A percentile compares a stretch with the other conserved stretches of the same genome.
Evolutionary conservation across 2,113 vertebrate genomes (phyloP).

Genomic region (Setophaga petechia): DNA sequence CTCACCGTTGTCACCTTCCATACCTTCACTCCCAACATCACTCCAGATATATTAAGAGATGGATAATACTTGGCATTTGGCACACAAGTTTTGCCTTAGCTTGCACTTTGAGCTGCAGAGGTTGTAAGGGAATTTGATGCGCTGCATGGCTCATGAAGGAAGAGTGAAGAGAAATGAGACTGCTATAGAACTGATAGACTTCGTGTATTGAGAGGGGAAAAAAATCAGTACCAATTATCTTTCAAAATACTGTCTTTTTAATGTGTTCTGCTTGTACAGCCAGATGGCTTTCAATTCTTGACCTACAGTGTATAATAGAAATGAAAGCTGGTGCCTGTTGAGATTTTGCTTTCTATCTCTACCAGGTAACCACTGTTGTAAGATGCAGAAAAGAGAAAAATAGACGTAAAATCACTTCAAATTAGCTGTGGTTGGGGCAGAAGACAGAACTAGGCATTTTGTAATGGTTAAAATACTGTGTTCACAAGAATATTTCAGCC

Average conservation of each 20-base stretch:
- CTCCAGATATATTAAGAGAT: not conserved
- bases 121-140: not conserved
- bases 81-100: not conserved
- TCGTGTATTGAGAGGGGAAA: fast-evolving
- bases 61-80: not conserved
- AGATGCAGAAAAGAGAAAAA: not conserved
- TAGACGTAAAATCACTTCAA: not conserved
- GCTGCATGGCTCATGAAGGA: not conserved
- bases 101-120: not conserved
- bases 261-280: not conserved
- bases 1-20: not conserved
- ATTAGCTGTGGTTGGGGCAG: not conserved
- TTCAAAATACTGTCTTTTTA: not conserved
- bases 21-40: not conserved
- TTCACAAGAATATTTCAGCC: not conserved
- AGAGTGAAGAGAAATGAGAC: not conserved
- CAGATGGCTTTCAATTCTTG: not conserved
- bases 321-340: not conserved
- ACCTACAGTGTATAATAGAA: not conserved
- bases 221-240: not conserved
- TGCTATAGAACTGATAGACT: not conserved
- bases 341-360: not conserved
- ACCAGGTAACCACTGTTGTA: not conserved
- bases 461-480: not conserved
- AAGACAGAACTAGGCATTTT: not conserved